These are phyloP conservation scores for Drosophila kokeensis DNA, from an alignment of 2,888 invertebrate species.

Conservation along the genomic window DNA sequence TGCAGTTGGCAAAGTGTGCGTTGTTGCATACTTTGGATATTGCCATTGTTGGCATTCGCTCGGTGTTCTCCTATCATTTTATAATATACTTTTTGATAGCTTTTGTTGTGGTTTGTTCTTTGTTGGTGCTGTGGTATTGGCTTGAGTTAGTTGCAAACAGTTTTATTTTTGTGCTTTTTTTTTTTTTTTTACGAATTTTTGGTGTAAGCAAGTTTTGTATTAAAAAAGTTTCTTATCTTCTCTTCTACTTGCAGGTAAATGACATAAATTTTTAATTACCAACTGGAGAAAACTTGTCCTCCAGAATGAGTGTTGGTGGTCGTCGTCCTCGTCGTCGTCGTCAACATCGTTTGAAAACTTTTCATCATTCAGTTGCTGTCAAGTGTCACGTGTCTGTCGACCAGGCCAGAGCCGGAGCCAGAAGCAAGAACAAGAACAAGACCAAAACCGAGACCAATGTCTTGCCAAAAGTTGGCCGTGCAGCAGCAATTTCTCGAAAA, in stretches of 20 bases:
- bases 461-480: slow-evolving; percentile 31
- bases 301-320: slow-evolving; percentile 13
- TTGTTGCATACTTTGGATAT: slow-evolving; percentile 40
- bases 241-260: slow-evolving; percentile 77
- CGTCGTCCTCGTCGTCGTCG: slow-evolving; percentile 33
- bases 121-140: slow-evolving; percentile 40
- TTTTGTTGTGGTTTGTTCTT: slow-evolving; percentile 41
- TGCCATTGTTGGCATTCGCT: slow-evolving; percentile 10
- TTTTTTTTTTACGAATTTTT: slow-evolving; percentile 18
- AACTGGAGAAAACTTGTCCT: slow-evolving; percentile 64
- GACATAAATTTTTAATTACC: slow-evolving; percentile 78
- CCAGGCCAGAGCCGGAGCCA: slow-evolving; percentile 18
- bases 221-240: slow-evolving; percentile 71
- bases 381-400: slow-evolving; percentile 74
- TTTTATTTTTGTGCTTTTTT: slow-evolving; percentile 18
- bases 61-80: slow-evolving; percentile 1
- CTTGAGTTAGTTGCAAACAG: slow-evolving; percentile 66
- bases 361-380: slow-evolving; percentile 72
- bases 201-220: slow-evolving; percentile 68
- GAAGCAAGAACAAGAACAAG: neutral
- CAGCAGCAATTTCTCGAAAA: slow-evolving; percentile 38
- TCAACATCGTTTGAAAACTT: slow-evolving; percentile 56
- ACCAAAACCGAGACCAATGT: slow-evolving; percentile 9
- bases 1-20: slow-evolving; percentile 38
- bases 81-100: slow-evolving; percentile 46